A percentile compares a stretch with the other conserved stretches of the same genome.
Evolutionary conservation across 2,888 invertebrate species (phyloP).

Genomic region (Drosophila eohydei): DNA sequence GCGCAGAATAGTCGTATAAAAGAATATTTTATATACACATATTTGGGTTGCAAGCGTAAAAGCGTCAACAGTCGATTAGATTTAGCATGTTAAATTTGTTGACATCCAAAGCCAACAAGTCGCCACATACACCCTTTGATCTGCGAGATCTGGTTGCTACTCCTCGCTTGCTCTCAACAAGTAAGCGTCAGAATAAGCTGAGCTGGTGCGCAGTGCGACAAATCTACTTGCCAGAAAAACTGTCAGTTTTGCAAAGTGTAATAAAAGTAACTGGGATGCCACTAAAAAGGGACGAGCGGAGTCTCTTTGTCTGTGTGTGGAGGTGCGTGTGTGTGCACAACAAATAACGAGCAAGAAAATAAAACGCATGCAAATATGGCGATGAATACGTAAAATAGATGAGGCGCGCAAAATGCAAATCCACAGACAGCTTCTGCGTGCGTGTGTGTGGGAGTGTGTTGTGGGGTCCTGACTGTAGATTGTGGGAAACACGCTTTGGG

Average conservation of each 20-base stretch:
- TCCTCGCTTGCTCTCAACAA: conserved; percentile 13
- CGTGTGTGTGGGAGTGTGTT: not conserved
- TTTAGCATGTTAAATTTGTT: conserved; percentile 23
- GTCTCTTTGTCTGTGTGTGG: not conserved
- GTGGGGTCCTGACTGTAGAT: not conserved
- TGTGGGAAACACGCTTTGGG: conserved; percentile 15
- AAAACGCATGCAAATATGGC: conserved; percentile 73
- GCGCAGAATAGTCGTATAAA: not conserved
- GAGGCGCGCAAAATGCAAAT: conserved; percentile 71
- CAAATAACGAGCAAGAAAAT: conserved; percentile 54
- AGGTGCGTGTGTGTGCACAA: conserved; percentile 31
- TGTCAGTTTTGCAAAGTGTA: conserved; percentile 50
- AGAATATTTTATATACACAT: not conserved
- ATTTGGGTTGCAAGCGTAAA: not conserved
- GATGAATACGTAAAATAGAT: conserved; percentile 75
- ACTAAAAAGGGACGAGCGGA: not conserved
- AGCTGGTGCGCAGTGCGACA: conserved; percentile 17
- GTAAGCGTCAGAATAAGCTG: conserved; percentile 26
- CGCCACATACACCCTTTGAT: conserved; percentile 13
- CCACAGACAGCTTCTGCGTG: conserved; percentile 11
- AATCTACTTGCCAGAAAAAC: conserved; percentile 46
- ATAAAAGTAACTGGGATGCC: conserved; percentile 34
- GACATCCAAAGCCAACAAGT: conserved; percentile 31
- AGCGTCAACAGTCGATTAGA: not conserved
- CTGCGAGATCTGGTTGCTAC: conserved; percentile 1